Conservation (phyloP, 2,888 invertebrate species). For the Pollenia labialis region DNA sequence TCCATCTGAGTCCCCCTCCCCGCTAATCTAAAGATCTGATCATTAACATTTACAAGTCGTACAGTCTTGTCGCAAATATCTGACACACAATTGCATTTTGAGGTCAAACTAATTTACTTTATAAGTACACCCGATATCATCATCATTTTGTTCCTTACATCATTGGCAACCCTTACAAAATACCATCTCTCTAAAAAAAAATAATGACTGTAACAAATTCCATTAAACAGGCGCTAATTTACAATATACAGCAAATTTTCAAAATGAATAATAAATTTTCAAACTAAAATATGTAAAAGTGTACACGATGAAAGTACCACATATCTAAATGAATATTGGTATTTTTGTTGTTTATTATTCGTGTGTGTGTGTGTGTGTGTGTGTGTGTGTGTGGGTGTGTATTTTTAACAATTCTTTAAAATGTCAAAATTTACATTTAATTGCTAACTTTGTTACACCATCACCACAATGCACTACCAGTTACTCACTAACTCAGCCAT, state of each 20-base stretch:
- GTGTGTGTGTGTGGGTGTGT: conserved; percentile 5
- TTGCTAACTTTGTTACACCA: conserved; percentile 65
- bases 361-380: conserved; percentile 17
- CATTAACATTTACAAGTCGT: no score
- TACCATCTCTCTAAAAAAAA: conserved; percentile 12
- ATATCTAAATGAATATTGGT: conserved; percentile 1
- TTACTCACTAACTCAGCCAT: conserved; percentile 4
- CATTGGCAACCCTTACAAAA: conserved; percentile 30
- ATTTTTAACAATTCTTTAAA: conserved; percentile 63
- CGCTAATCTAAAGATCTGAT: no score
- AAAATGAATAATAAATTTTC: conserved; percentile 33
- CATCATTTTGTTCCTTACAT: not conserved
- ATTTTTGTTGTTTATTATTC: not conserved
- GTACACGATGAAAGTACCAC: conserved; percentile 6
- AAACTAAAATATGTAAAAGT: conserved; percentile 26
- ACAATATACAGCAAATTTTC: conserved; percentile 55
- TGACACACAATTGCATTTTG: no score
- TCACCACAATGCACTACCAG: conserved; percentile 1
- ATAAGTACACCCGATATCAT: no score
- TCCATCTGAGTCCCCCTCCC: no score
- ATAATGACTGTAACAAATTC: conserved; percentile 36
- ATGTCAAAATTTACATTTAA: conserved; percentile 75
- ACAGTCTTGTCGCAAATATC: no score
- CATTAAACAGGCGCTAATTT: conserved; percentile 63
- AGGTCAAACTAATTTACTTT: no score